Base-by-base conservation (phyloP, 2,888 invertebrate species). In the Morpho achilles region DNA sequence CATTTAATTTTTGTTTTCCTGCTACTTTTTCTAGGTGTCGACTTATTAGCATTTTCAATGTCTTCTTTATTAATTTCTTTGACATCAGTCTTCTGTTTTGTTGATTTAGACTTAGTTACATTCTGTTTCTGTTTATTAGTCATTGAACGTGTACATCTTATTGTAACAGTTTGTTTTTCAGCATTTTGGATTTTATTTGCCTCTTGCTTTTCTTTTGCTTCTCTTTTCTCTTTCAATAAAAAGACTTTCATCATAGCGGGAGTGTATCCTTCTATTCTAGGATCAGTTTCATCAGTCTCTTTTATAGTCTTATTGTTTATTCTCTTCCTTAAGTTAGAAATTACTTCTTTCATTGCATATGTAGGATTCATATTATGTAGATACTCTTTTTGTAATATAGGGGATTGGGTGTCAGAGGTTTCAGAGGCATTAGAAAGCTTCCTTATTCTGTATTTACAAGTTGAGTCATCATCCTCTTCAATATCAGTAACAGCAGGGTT, bases 341-440 rank as follows among this genome's bases (percentile, higher is more conserved):
- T 82, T 0, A 95, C 92, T 65, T 93, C 93, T 63, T 93, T 85
- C 95, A 95, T 95, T 1, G 94, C 94, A 50, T 93, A 93, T 1
- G 95, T 95, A 0, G 95, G 95, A 70, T 93, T 93, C 58, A 91
- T 67, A n/a, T 77, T 76, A 53, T 82, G 76, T 53, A 93, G 76
- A 67, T 81, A 93, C 74, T 82, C 91, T 76, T 79, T 87, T 67
- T 84, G 90, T 64, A 83, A 72, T 40, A 84, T 66, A 0, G 81
- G 87, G 1, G 84, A 83, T 53, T 80, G 84, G 8, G 74, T 71
- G 69, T 83, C 87, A 60, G 60, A 67, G 59, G 73, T 80, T 42
- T 87, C 87, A 4, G 86, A 80, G n/a, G 86, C 78, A 56, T 80
- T 76, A 0, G 91, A 90, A 3, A 89, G 67, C 65, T 87, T 90